Percentiles rank a stretch among this genome's conserved stretches.
Conservation (phyloP, 2,797 vertebrate species). For the Cossypha caffra region DNA sequence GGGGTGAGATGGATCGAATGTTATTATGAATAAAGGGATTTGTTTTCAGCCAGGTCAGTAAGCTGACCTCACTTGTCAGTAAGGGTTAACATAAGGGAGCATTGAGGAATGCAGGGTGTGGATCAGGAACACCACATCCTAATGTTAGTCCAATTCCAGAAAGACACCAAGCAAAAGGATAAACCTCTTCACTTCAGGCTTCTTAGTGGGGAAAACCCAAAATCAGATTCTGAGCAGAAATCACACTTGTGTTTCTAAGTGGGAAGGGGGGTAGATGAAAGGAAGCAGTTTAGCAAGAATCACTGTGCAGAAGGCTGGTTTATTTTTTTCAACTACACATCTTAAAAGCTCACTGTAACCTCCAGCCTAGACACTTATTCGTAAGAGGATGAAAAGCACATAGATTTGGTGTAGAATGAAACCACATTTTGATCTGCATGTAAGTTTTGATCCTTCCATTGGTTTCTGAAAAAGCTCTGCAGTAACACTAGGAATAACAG, state of each 20-base stretch:
- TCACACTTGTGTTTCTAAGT: fast-evolving
- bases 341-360: not conserved
- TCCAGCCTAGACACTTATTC: not conserved
- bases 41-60: not conserved
- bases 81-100: not conserved
- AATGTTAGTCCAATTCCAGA: not conserved
- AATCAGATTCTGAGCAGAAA: not conserved
- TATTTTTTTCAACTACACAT: not conserved
- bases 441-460: not conserved
- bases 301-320: not conserved
- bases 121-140: not conserved
- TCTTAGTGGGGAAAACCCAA: not conserved
- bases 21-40: not conserved
- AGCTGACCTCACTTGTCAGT: not conserved
- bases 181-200: not conserved
- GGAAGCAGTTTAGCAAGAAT: not conserved
- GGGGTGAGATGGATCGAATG: not conserved
- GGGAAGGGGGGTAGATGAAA: not conserved
- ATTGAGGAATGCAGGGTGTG: not conserved
- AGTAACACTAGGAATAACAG: not conserved
- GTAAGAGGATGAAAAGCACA: not conserved
- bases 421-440: not conserved
- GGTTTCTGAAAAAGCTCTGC: not conserved
- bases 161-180: not conserved
- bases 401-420: not conserved